These are phyloP conservation scores for Glandiceps talaboti DNA, from an alignment of 53 echinoderm and acorn worm genomes.

Conservation along the genomic window DNA sequence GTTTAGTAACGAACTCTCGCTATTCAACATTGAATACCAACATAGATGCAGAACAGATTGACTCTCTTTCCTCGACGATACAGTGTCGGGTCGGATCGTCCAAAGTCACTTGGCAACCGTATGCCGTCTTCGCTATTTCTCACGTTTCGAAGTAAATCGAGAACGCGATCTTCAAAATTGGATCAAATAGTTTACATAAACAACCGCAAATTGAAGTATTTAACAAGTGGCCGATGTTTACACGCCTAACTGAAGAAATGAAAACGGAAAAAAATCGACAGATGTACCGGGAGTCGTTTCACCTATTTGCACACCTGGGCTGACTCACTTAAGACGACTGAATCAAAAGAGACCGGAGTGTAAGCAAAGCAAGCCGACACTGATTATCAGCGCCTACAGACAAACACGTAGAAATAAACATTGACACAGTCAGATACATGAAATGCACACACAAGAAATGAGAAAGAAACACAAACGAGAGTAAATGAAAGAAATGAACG, in stretches of 20 bases:
- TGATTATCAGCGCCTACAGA: not conserved
- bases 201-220: not conserved
- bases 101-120: not conserved
- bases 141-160: not conserved
- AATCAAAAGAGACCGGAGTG: not conserved
- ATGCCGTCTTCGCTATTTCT: not conserved
- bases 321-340: not conserved
- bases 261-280: not conserved
- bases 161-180: not conserved
- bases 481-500: not conserved
- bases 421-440: not conserved
- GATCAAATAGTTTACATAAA: not conserved
- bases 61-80: too few species aligned
- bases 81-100: not conserved
- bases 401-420: not conserved
- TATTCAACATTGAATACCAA: too few species aligned
- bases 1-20: too few species aligned
- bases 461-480: not conserved
- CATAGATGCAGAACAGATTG: too few species aligned
- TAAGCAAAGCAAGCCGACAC: not conserved
- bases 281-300: not conserved
- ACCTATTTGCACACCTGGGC: not conserved
- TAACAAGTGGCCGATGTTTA: not conserved
- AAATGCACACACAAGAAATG: not conserved
- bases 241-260: not conserved